phyloP scores from a whole-genome alignment of 2,113 vertebrate genomes.

The Nyctereutes procyonoides region DNA sequence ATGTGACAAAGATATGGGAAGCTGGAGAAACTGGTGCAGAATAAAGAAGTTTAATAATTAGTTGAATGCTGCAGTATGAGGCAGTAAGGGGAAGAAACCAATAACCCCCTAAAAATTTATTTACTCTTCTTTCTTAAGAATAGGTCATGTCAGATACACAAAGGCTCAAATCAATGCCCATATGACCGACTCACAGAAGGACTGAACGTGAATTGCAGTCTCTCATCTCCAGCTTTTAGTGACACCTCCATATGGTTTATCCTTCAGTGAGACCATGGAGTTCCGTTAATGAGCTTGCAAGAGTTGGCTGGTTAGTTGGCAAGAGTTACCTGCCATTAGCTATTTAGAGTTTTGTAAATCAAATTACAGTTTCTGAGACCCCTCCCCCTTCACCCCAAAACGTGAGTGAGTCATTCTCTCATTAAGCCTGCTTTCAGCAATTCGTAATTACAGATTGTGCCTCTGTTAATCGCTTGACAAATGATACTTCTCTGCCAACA shows the following conservation, averaged over 20 bases:
- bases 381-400: constrained; percentile 73
- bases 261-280: constrained; percentile 78
- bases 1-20: constrained; percentile 54
- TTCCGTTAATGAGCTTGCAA: constrained; percentile 79
- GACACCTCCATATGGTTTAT: constrained; percentile 82
- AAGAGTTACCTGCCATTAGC: constrained; percentile 83
- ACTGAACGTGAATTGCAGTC: constrained; percentile 74
- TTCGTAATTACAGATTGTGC: constrained; percentile 80
- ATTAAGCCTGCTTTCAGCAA: constrained; percentile 80
- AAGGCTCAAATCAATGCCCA: constrained; percentile 73
- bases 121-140: constrained; percentile 69
- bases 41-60: constrained; percentile 60
- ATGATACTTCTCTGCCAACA: constrained; percentile 81
- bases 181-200: constrained; percentile 76
- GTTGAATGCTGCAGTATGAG: not conserved
- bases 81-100: not conserved
- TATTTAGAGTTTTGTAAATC: constrained; percentile 82
- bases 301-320: constrained; percentile 80
- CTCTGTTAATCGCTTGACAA: constrained; percentile 79
- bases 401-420: constrained; percentile 80
- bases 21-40: constrained; percentile 35
- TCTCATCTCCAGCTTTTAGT: constrained; percentile 77
- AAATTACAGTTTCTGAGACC: constrained; percentile 73
- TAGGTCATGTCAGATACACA: constrained; percentile 78
- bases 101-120: constrained; percentile 54